A percentile compares a stretch with the other conserved stretches of the same genome.
Conservation (phyloP, 2,888 invertebrate species). For the Rhogogaster chlorosoma region DNA sequence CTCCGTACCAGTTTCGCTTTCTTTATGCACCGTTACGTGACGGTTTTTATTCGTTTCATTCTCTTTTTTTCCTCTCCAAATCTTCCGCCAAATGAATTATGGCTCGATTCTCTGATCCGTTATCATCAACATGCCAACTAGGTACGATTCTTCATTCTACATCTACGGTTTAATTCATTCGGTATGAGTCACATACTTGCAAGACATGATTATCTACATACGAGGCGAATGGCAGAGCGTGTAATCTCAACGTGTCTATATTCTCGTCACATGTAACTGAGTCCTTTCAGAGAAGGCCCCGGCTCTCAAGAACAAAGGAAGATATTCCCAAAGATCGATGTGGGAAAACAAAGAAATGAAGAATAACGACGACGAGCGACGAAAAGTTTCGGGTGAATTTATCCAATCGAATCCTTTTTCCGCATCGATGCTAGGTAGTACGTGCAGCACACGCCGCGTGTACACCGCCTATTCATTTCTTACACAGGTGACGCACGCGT, state of each 20-base stretch:
- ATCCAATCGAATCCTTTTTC: neutral
- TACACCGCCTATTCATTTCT: neutral
- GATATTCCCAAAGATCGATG: neutral
- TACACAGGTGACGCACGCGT: conserved; percentile 28
- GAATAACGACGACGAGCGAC: neutral
- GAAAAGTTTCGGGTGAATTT: neutral
- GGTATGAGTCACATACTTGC: conserved; percentile 12
- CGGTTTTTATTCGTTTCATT: neutral
- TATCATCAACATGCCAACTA: neutral
- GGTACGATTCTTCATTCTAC: neutral
- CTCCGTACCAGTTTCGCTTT: neutral
- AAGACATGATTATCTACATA: neutral
- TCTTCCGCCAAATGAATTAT: neutral
- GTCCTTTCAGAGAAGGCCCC: neutral
- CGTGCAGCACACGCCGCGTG: neutral
- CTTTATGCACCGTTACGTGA: neutral
- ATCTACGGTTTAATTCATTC: neutral
- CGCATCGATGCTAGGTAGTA: neutral
- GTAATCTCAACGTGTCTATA: neutral
- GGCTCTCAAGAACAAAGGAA: neutral
- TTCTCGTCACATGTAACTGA: conserved; percentile 7
- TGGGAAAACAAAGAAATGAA: neutral
- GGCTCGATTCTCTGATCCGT: neutral
- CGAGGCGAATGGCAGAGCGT: neutral
- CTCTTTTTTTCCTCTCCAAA: neutral